Evolutionary conservation across 64 coral and sea anemone genomes (phyloP), one percentile per base, ranked within the genome.

Genomic region (Montipora sp.): DNA sequence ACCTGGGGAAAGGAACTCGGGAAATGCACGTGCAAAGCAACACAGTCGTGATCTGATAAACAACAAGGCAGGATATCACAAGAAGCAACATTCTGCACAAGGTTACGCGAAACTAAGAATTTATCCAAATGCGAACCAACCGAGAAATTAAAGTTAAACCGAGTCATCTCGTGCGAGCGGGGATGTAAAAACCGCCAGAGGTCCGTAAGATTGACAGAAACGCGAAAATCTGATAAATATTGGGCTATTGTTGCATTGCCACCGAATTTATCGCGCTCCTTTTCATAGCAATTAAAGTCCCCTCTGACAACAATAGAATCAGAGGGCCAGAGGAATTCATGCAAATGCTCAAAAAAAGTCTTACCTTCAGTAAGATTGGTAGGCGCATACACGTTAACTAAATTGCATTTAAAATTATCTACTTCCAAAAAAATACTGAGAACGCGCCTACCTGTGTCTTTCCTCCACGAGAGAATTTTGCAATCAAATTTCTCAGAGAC

Each of bases 231-330:
- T 14, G 11, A 66, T 19, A 93, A 4, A 50, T 82, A 78, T 7
- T 8, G 55, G 20, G 16, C 23, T 23, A 23, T 23, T 23, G 23
- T 23, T 23, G n/a, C 12, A 55, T 61, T 86, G 0, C 70, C 80
- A 4, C 81, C 60, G 16, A 24, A 69, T 69, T 89, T 87, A 86
- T 87, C 93, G 8, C 67, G 8, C 11, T 9, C 63, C 44, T 9
- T 19, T 2, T 73, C n/a, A 36, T 75, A 59, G 59, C 82, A 95
- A 87, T 95, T 90, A 73, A 95, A 95, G 61, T 80, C 75, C 0
- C 75, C 88, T 15, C 68, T 63, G 45, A 80, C 23, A 23, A 23
- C 23, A 23, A 23, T 23, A 23, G 23, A 23, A 23, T 59, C 1
- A 78, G 49, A 13, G 77, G n/a, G 73, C 1, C 73, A 44, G 57